phyloP scores from a whole-genome alignment of 2,113 vertebrate species.

The Xiphorhynchus elegans region DNA sequence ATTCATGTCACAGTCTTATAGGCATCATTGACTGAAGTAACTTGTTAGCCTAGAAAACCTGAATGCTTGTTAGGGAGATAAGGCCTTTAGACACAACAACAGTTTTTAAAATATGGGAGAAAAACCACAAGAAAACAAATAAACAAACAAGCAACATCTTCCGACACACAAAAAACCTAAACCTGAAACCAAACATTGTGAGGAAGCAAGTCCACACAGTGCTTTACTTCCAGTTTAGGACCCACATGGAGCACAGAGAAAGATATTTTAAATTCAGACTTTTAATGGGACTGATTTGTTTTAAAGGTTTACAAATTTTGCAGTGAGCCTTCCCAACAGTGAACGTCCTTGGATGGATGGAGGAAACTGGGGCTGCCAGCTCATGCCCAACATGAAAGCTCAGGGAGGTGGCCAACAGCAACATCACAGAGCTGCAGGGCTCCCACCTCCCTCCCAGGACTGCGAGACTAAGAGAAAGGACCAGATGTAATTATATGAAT shows the following conservation, averaged over 20 bases:
- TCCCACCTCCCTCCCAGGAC: not conserved
- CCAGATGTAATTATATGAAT: not conserved
- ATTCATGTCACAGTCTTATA: not conserved
- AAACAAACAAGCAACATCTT: no score
- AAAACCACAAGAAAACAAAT: not conserved
- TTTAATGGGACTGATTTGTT: not conserved
- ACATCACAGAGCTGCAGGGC: not conserved
- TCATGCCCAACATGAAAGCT: not conserved
- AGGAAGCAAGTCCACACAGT: rapidly evolving
- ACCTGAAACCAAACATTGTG: not conserved
- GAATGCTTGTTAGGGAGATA: not conserved
- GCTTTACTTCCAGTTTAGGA: not conserved
- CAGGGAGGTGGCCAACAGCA: not conserved
- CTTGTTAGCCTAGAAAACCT: not conserved
- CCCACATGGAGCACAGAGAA: not conserved
- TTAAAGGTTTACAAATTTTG: not conserved
- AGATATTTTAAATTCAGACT: not conserved
- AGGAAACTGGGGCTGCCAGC: not conserved
- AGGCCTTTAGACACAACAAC: not conserved
- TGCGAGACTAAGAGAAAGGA: not conserved
- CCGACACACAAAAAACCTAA: not conserved
- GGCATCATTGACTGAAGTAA: not conserved
- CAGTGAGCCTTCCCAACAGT: not conserved
- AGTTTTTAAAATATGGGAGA: not conserved
- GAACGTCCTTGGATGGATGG: not conserved